These are phyloP conservation scores for Ametastegia equiseti DNA, from an alignment of 2,888 invertebrate species.

Conservation along the genomic window DNA sequence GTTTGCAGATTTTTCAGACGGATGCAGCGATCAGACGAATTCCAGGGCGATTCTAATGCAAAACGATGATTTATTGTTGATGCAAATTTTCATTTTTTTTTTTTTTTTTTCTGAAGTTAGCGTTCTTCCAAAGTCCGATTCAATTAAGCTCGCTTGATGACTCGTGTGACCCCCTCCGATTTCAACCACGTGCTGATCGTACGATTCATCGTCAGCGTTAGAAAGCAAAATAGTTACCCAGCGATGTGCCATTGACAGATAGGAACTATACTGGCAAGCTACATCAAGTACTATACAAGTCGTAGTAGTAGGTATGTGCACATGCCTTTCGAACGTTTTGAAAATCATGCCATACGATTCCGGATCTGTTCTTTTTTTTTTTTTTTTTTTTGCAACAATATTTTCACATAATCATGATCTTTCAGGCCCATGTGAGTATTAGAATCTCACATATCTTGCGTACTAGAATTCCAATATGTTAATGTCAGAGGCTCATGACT, in stretches of 20 bases:
- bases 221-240: not conserved
- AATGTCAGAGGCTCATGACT: not conserved
- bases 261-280: too few relatives aligned
- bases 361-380: not conserved
- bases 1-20: too few relatives aligned
- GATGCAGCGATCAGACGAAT: too few relatives aligned
- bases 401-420: not conserved
- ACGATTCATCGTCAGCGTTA: slow-evolving; percentile 11
- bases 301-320: not conserved
- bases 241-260: not conserved
- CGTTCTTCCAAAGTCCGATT: too few relatives aligned
- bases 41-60: too few relatives aligned
- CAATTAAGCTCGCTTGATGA: too few relatives aligned
- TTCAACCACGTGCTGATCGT: not conserved
- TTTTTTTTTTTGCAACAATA: not conserved
- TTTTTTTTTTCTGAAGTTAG: too few relatives aligned
- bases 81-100: not conserved
- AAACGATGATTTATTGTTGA: too few relatives aligned
- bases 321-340: not conserved
- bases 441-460: not conserved
- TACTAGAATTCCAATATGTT: not conserved
- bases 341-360: not conserved
- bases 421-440: not conserved
- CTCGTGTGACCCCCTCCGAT: not conserved
- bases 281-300: too few relatives aligned